Evolutionary conservation across 2,113 vertebrate species (phyloP), one percentile per base, ranked within the genome.

Genomic region (Ovis aries): DNA sequence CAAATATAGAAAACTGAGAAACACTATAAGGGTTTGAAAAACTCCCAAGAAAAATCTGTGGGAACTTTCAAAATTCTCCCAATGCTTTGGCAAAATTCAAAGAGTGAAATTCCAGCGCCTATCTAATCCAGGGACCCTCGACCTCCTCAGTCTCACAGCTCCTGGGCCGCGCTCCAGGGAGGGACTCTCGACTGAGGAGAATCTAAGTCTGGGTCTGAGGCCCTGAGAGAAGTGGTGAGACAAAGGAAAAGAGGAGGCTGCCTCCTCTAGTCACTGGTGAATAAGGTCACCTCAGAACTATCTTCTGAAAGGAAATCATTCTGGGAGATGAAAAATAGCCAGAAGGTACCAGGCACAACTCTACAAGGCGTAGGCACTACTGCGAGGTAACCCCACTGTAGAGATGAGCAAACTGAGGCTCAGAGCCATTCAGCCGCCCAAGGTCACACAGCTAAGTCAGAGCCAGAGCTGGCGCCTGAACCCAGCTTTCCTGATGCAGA

Each of bases 1-100:
- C 74, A 97, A 97, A 96, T 80, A 94, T 29, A 86, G 84, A 97
- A 62, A 86, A 95, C 48, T 60, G 67, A 86, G 88, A 84, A 81
- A 83, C 25, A 13, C 14, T 50, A 13, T 11, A 88, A 85, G 6
- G 27, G 13, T 81, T 96, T 88, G 59, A 95, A 96, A 95, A 62
- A 33, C 43, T 48, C 55, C 87, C 86, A 50, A 21, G 67, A 96
- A 85, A 88, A 94, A 81, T 91, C 19, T 2, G 17, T 67, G 33
- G n/a, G 11, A 67, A 90, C 29, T 33, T 57, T 48, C 21, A 67
- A 67, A 64, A 50, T 89, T 62, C 77, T 71, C 55, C 55, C 19
- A 60, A 10, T 59, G 53, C 43, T 95, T 81, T 85, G 74, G 45
- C 36, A 91, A 97, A 92, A 77, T 29, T 78, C 7, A 48, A 91